Evolutionary conservation across 2,113 vertebrate species (phyloP).

Genomic region (Speoplatyrhinus poulsoni): DNA sequence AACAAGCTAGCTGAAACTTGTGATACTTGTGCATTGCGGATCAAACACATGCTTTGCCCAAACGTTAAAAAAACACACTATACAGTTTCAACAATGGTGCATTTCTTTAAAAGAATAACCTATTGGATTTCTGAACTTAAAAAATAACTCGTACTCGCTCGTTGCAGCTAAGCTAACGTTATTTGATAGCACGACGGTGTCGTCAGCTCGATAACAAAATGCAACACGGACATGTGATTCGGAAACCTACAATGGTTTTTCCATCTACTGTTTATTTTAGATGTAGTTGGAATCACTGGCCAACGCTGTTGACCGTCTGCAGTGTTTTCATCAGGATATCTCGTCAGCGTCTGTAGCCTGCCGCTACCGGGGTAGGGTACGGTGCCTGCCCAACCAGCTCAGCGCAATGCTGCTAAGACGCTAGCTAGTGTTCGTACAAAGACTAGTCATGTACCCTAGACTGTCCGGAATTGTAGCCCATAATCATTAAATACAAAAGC

Average conservation of each 20-base stretch:
- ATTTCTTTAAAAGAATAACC: no score
- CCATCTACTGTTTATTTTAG: neutral
- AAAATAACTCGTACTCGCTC: slow-evolving; percentile 24
- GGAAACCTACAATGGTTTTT: neutral
- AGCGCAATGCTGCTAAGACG: slow-evolving; percentile 14
- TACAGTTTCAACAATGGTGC: no score
- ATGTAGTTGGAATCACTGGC: neutral
- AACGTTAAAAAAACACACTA: no score
- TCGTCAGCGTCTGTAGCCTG: slow-evolving; percentile 7
- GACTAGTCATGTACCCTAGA: slow-evolving; percentile 14
- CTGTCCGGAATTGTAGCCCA: slow-evolving; percentile 5
- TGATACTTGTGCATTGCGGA: neutral
- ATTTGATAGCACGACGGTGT: slow-evolving; percentile 25
- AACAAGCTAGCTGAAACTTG: slow-evolving; percentile 38
- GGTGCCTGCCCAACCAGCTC: slow-evolving; percentile 38
- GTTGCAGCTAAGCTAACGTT: slow-evolving; percentile 46
- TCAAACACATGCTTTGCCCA: neutral
- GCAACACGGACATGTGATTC: no score
- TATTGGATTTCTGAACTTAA: slow-evolving; percentile 5
- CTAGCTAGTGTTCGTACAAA: slow-evolving; percentile 34
- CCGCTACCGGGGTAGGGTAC: slow-evolving; percentile 10
- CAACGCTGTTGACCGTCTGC: neutral
- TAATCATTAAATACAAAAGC: neutral
- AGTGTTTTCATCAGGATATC: slow-evolving; percentile 42
- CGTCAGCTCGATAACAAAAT: slow-evolving; percentile 18